Evolutionary conservation across 2,797 vertebrate species (phyloP).

Genomic region (Garrulus glandarius): DNA sequence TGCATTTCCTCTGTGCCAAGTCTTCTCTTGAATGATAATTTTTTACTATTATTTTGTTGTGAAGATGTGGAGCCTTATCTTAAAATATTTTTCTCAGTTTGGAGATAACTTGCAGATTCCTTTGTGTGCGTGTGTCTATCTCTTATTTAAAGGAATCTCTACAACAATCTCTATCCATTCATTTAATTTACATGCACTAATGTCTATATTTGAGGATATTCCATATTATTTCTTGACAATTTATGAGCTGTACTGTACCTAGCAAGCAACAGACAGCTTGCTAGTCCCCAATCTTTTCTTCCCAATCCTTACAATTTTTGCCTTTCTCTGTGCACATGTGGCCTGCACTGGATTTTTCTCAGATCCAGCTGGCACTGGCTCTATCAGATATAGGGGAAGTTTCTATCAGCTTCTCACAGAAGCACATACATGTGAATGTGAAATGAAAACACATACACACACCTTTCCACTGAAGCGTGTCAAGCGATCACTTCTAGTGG

Average conservation of each 20-base stretch:
- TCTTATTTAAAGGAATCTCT: not conserved
- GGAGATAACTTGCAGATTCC: not conserved
- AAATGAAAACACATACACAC: not conserved
- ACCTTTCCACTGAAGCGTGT: not conserved
- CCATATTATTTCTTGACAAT: not conserved
- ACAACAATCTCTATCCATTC: rapidly evolving
- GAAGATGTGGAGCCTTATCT: not conserved
- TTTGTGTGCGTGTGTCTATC: rapidly evolving
- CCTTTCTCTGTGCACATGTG: not conserved
- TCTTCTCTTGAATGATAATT: not conserved
- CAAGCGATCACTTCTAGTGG: not conserved
- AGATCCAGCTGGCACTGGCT: not conserved
- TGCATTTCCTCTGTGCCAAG: not conserved
- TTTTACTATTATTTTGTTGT: not conserved
- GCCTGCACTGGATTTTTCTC: not conserved
- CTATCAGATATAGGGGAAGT: rapidly evolving
- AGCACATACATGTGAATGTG: not conserved
- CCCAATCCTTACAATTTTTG: not conserved
- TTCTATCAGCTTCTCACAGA: not conserved
- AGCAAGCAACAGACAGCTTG: not conserved
- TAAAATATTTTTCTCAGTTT: not conserved
- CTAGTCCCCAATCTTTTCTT: not conserved
- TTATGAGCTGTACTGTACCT: not conserved
- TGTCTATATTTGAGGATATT: not conserved
- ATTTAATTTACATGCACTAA: not conserved